A percentile compares a stretch with the other conserved stretches of the same genome.
Evolutionary conservation across 2,113 vertebrate species (phyloP).

Genomic region (Zosterops lateralis): DNA sequence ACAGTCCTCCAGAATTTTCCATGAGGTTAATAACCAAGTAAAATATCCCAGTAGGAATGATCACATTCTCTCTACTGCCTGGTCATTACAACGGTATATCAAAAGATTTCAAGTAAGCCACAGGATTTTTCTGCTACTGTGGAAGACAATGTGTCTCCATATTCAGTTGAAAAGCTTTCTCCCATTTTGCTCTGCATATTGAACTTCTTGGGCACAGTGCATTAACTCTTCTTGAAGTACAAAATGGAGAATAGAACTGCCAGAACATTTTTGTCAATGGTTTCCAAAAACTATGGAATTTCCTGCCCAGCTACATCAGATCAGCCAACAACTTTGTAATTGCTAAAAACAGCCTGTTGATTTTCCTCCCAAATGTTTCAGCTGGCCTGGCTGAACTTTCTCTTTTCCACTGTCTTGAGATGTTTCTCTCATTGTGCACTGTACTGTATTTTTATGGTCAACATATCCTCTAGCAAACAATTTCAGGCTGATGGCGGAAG

Average conservation of each 20-base stretch:
- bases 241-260: constrained; percentile 26
- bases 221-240: constrained; percentile 60
- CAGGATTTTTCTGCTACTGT: neutral
- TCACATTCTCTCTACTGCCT: neutral
- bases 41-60: neutral
- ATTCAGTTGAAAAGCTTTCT: neutral
- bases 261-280: constrained; percentile 55
- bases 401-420: constrained; percentile 59
- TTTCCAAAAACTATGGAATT: constrained; percentile 59
- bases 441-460: constrained; percentile 58
- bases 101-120: neutral
- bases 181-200: constrained; percentile 17
- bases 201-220: constrained; percentile 26
- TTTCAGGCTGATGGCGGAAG: constrained; percentile 54
- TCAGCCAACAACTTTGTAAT: constrained; percentile 55
- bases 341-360: constrained; percentile 60
- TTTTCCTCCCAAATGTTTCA: constrained; percentile 56
- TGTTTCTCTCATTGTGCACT: constrained; percentile 56
- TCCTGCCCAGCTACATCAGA: constrained; percentile 50
- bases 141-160: neutral
- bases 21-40: neutral
- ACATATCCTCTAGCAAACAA: constrained; percentile 48
- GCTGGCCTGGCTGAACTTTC: constrained; percentile 54
- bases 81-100: neutral
- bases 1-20: constrained; percentile 46